Percentiles rank a stretch among this genome's conserved stretches.
phyloP scores from a whole-genome alignment of 2,888 invertebrate species.

The Tortrix viridana region DNA sequence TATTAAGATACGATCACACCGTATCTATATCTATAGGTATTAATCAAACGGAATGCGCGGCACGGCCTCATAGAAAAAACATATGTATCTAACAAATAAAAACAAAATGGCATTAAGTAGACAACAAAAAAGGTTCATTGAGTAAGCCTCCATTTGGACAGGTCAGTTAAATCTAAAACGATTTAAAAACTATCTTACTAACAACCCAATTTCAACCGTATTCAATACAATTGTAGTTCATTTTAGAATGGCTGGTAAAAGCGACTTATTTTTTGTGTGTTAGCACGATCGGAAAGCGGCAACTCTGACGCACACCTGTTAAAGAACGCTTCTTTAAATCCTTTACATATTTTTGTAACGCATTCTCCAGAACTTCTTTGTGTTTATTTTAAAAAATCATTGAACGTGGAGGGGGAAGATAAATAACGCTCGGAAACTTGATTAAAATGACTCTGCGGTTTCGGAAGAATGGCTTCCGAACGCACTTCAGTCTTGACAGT shows the following conservation, averaged over 20 bases:
- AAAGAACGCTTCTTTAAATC: slow-evolving; percentile 66
- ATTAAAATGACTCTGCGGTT: slow-evolving; percentile 71
- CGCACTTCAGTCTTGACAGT: slow-evolving; percentile 48
- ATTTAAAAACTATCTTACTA: slow-evolving; percentile 7
- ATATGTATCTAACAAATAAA: slow-evolving; percentile 73
- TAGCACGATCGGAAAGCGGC: slow-evolving; percentile 45
- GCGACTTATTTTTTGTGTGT: background rate
- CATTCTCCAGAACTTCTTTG: slow-evolving; percentile 70
- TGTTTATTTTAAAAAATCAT: slow-evolving; percentile 62
- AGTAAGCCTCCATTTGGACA: slow-evolving; percentile 63
- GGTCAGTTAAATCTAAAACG: slow-evolving; percentile 35
- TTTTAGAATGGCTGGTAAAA: slow-evolving; percentile 11
- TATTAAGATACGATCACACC: slow-evolving; percentile 72
- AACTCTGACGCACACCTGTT: slow-evolving; percentile 71
- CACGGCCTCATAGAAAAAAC: slow-evolving; percentile 62
- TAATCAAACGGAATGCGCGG: slow-evolving; percentile 76
- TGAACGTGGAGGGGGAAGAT: slow-evolving; percentile 55
- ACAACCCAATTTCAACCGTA: slow-evolving; percentile 43
- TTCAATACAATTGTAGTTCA: slow-evolving; percentile 1
- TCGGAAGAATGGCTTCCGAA: slow-evolving; percentile 58
- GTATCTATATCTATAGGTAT: slow-evolving; percentile 52
- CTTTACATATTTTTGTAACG: slow-evolving; percentile 77
- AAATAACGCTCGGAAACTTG: slow-evolving; percentile 64
- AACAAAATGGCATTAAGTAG: slow-evolving; percentile 81
- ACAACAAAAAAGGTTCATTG: slow-evolving; percentile 70